Evolutionary conservation across 1,140 invertebrate genomes (phyloP), one percentile per base, ranked within the genome.

Genomic region (Formica selysi): DNA sequence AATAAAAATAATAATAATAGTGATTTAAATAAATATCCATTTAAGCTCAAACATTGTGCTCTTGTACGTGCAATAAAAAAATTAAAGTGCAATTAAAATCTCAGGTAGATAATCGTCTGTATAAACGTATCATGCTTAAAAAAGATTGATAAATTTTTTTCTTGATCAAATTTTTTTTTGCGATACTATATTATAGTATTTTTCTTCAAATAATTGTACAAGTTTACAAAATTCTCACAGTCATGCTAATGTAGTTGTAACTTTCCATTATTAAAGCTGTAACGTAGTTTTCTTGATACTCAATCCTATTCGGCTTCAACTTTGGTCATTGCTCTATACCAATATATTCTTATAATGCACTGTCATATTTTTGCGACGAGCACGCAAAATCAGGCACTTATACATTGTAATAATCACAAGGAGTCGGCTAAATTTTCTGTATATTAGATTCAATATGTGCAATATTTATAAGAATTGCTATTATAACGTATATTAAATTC

Each of bases 61-160:
- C 38, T 48, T 36, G 16, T 73, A 74, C 48, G 57, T 76, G 76
- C 88, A 87, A 90, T 90, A 85, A 90, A 51, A 54, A n/a, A 85
- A 32, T 44, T 62, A 86, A 86, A 90, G 89, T 90, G 89, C 89
- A 90, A 90, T 90, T 90, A 89, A 79, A 61, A 64, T 76, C 89
- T 90, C 89, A 86, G 89, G 89, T 90, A 90, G 84, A 57, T 22
- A 67, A 65, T 83, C 73, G 32, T 85, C 62, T 51, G 38, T 68
- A 38, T 62, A 38, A 88, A 65, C 71, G 73, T 84, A 54, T 74
- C 78, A 83, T 62, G 71, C 73, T 83, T 89, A 83, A 71, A 70
- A 38, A 57, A 41, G 73, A 83, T 48, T n/a, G 7, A 74, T 48
- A 16, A 36, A 61, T 62, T 19, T 73, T 73, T 81, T 48, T 81